Base-by-base conservation (phyloP, 2,797 vertebrate genomes). In the Borostomias antarcticus region DNA sequence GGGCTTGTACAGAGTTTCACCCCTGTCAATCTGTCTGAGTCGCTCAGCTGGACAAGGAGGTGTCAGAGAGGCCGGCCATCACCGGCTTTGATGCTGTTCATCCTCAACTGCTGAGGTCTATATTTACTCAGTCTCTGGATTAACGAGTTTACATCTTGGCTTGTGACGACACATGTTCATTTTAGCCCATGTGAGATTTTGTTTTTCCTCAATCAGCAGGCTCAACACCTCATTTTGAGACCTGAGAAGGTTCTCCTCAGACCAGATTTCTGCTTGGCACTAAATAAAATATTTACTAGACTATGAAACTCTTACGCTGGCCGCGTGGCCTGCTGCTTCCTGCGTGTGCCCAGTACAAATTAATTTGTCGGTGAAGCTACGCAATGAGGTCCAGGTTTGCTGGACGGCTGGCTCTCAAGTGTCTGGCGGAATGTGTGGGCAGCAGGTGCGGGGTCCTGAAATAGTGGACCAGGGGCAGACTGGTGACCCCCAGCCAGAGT, bases 381-480 rank as follows among this genome's bases (percentile, higher is more conserved):
- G 50, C 35, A 65, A 64, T 71, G 69, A 54, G 19, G 62, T 58
- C 3, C 60, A 61, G 54, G 69, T 47, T 68, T 67, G 54, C 50
- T 67, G 69, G 54, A 71, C 76, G 47, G n/a, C 70, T 62, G 72
- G 73, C 78, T 79, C 64, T 57, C 58, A 75, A 80, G 81, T 87
- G 75, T 83, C 80, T 80, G 51, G 51, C 40, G 75, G 85, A 86
- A 85, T 66, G 86, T 79, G 78, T 80, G 83, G 84, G 82, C 79
- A 85, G 88, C 91, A 92, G 92, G 89, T 92, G 92, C 82, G 79
- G 69, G 25, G 4, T 78, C 84, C 81, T 84, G 81, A 92, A 92
- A 93, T 92, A 93, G 90, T 89, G 83, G 77, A 58, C 66, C 19
- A 28, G 52, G 77, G 77, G 62, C 73, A 52, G 75, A 62, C 57